Percentiles rank a stretch among this genome's conserved stretches.
Evolutionary conservation across 2,797 vertebrate genomes (phyloP).

Genomic region (Molothrus ater): DNA sequence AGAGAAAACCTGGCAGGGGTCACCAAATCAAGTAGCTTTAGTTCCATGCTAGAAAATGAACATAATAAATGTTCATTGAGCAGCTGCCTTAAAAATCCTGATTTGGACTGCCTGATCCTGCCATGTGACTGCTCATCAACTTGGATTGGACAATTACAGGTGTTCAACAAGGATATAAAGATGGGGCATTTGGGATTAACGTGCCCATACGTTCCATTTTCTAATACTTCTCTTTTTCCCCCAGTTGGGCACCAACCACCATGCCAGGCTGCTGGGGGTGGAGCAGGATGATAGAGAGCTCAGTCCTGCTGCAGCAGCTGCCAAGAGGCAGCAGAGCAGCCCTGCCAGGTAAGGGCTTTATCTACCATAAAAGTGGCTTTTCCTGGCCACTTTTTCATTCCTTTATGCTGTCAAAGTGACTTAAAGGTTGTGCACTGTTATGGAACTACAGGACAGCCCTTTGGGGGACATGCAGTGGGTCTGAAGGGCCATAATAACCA

Average conservation of each 20-base stretch:
- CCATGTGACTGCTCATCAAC: not conserved
- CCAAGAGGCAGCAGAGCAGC: not conserved
- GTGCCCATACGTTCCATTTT: not conserved
- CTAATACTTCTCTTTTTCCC: not conserved
- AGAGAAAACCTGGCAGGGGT: not conserved
- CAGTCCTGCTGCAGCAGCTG: not conserved
- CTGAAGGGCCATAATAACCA: not conserved
- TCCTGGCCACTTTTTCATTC: not conserved
- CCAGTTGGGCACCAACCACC: not conserved
- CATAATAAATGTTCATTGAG: not conserved
- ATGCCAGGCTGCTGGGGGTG: not conserved
- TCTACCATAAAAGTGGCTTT: not conserved
- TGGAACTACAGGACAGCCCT: not conserved
- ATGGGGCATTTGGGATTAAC: not conserved
- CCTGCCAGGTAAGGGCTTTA: not conserved
- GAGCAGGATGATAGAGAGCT: not conserved
- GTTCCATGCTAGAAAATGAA: not conserved
- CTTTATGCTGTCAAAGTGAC: not conserved
- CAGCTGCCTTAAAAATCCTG: not conserved
- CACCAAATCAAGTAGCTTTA: not conserved
- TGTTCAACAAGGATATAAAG: not conserved
- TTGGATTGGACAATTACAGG: not conserved
- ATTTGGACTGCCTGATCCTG: not conserved
- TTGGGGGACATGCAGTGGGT: too few relatives aligned
- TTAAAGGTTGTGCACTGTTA: not conserved